phyloP scores from a whole-genome alignment of 2,888 invertebrate genomes.

The Willowsia nigromaculata region DNA sequence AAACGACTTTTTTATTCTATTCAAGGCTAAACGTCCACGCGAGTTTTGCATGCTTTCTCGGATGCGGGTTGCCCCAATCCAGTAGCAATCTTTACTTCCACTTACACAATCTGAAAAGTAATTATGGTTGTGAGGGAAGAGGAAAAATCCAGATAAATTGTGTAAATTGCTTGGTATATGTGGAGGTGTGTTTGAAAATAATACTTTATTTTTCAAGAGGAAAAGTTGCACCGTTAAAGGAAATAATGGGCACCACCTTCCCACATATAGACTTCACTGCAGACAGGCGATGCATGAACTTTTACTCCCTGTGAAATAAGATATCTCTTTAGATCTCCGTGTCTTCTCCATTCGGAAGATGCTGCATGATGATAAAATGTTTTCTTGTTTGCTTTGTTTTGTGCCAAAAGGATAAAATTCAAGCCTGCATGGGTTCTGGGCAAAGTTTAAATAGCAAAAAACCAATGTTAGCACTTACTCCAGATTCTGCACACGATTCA shows the following conservation, averaged over 20 bases:
- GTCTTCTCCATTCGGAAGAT: not conserved
- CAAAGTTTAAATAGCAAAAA: too few relatives aligned
- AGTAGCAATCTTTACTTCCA: not conserved
- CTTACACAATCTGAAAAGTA: not conserved
- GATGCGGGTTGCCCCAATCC: not conserved
- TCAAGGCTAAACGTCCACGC: not conserved
- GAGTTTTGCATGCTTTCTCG: not conserved
- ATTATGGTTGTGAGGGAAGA: not conserved
- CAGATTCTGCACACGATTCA: too few relatives aligned
- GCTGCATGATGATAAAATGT: not conserved
- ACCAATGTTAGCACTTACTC: too few relatives aligned
- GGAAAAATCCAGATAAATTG: not conserved
- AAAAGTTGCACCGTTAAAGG: not conserved
- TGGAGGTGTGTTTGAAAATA: not conserved
- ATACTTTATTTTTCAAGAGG: not conserved
- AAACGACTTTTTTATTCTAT: not conserved
- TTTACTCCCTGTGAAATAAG: not conserved
- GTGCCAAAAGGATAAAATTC: too few relatives aligned
- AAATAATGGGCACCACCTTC: not conserved
- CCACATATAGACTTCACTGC: not conserved
- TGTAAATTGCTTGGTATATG: not conserved
- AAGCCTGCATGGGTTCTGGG: too few relatives aligned
- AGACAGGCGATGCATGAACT: not conserved
- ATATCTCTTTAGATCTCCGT: not conserved
- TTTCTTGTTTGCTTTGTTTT: too few relatives aligned